phyloP scores from a whole-genome alignment of 2,888 invertebrate species.

The Dryobota labecula region DNA sequence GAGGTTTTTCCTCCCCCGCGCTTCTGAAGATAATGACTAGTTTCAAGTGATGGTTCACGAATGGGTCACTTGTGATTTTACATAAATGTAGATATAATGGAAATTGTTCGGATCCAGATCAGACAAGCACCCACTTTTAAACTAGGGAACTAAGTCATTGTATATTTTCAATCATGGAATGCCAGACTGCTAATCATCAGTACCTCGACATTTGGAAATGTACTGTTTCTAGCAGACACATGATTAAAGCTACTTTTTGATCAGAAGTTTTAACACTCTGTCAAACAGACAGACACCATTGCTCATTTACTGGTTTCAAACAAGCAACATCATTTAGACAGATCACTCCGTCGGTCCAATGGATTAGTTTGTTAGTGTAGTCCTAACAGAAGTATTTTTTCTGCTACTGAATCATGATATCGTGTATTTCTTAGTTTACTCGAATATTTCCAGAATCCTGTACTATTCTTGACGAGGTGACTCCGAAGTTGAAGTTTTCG shows the following conservation, averaged over 20 bases:
- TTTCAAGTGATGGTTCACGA: constrained; percentile 22
- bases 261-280: constrained; percentile 1
- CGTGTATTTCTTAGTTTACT: not conserved
- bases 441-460: not conserved
- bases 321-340: constrained; percentile 24
- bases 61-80: not conserved
- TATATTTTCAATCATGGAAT: not conserved
- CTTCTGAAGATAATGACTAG: constrained; percentile 27
- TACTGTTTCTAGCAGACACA: constrained; percentile 3
- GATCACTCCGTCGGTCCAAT: constrained; percentile 1
- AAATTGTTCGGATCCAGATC: not conserved
- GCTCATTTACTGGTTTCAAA: constrained; percentile 8
- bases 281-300: constrained; percentile 24
- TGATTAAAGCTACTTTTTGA: constrained; percentile 9
- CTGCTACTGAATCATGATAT: not conserved
- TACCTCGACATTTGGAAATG: not conserved
- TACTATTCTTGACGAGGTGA: not conserved
- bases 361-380: constrained; percentile 14
- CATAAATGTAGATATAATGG: not conserved
- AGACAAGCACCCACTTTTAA: not conserved
- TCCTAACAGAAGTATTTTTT: constrained; percentile 6
- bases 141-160: not conserved
- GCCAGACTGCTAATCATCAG: not conserved
- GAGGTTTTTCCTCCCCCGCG: constrained; percentile 11
- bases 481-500: not conserved